Conservation (phyloP, 2,888 invertebrate species). For the Scaptomyza flava region DNA sequence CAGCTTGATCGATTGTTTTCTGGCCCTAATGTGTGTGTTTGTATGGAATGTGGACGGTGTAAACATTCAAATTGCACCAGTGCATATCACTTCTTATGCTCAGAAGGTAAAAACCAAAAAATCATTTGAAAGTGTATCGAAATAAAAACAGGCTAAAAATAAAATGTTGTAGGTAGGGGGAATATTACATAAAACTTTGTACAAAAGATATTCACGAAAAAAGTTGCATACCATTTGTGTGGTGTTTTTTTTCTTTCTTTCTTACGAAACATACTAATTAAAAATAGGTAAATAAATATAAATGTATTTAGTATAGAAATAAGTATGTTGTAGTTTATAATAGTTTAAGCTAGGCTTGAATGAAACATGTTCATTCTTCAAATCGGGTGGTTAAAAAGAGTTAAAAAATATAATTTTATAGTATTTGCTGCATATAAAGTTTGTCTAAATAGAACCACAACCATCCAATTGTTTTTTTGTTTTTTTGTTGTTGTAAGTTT, state of each 20-base stretch:
- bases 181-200: constrained; percentile 43
- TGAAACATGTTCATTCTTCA: constrained; percentile 32
- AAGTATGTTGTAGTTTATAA: constrained; percentile 30
- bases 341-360: constrained; percentile 48
- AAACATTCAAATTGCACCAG: constrained; percentile 66
- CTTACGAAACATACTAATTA: constrained; percentile 31
- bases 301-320: constrained; percentile 51
- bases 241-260: constrained; percentile 17
- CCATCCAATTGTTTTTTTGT: constrained; percentile 68
- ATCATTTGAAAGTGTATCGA: constrained; percentile 30
- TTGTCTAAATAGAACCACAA: constrained; percentile 83
- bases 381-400: constrained; percentile 45
- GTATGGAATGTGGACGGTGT: constrained; percentile 42
- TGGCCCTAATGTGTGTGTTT: constrained; percentile 27
- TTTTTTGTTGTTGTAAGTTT: constrained; percentile 6
- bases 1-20: constrained; percentile 17
- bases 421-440: constrained; percentile 36
- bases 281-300: constrained; percentile 37
- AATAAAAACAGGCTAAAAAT: constrained; percentile 21
- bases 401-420: constrained; percentile 25
- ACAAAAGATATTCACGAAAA: constrained; percentile 81
- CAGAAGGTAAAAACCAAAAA: constrained; percentile 20
- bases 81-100: constrained; percentile 38
- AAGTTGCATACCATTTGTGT: constrained; percentile 66
- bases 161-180: constrained; percentile 8